These are phyloP conservation scores for Pollenia angustigena DNA, from an alignment of 2,888 invertebrate species.

Conservation along the genomic window DNA sequence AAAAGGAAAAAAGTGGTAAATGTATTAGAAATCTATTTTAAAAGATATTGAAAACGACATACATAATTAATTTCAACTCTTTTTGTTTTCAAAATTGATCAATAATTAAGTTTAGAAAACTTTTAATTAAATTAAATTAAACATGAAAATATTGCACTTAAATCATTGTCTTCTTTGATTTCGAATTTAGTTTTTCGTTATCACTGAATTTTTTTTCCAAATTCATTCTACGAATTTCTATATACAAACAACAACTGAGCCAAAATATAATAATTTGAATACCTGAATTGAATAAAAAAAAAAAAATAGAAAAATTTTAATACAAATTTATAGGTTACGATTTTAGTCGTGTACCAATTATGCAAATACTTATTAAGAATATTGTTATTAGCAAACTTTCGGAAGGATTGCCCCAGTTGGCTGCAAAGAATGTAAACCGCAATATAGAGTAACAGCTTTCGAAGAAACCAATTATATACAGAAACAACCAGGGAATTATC, in stretches of 20 bases:
- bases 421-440: background rate
- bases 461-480: background rate
- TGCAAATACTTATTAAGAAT: no score
- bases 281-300: background rate
- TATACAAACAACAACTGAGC: constrained; percentile 5
- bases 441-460: background rate
- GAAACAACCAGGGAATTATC: background rate
- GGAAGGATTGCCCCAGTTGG: background rate
- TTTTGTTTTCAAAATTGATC: no score
- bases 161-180: no score
- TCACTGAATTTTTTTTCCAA: background rate
- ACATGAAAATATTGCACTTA: no score
- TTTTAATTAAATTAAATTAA: no score
- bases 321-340: background rate
- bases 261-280: constrained; percentile 1
- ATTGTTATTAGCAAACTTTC: background rate
- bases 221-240: background rate
- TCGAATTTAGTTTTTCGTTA: background rate
- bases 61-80: no score
- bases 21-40: no score
- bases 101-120: no score
- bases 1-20: no score
- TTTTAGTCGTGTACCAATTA: background rate
- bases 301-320: background rate
- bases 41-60: no score